A percentile compares a stretch with the other conserved stretches of the same genome.
phyloP scores from a whole-genome alignment of 2,113 vertebrate species.

The Callopanchax toddi region DNA sequence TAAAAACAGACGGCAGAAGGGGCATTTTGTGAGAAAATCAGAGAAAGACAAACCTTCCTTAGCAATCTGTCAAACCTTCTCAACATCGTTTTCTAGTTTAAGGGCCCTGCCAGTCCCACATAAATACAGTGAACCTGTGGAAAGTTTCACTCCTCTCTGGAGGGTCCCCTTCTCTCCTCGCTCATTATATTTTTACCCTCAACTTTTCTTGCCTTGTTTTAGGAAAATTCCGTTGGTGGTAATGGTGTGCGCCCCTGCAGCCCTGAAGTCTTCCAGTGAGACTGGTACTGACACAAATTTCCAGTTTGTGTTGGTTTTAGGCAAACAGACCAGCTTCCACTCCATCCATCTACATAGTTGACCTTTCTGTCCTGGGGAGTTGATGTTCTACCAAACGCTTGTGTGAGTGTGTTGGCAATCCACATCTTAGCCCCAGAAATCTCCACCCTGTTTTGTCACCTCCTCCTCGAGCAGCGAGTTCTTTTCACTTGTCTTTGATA shows the following conservation, averaged over 20 bases:
- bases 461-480: constrained; percentile 16
- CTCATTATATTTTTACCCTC: constrained; percentile 70
- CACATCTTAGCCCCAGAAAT: constrained; percentile 30
- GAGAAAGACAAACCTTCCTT: constrained; percentile 38
- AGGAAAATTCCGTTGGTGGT: constrained; percentile 74
- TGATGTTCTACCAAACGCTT: constrained; percentile 33
- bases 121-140: constrained; percentile 72
- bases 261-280: constrained; percentile 63
- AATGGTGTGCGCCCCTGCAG: constrained; percentile 56
- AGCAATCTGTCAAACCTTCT: constrained; percentile 50
- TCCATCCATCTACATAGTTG: constrained; percentile 70
- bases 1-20: constrained; percentile 13
- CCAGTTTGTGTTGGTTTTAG: constrained; percentile 75
- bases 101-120: constrained; percentile 65
- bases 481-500: constrained; percentile 53
- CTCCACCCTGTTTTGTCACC: constrained; percentile 1
- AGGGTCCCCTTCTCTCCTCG: constrained; percentile 67
- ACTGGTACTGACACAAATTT: constrained; percentile 67
- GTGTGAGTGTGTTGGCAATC: constrained; percentile 6
- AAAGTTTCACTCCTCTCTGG: constrained; percentile 76
- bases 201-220: constrained; percentile 73
- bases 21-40: constrained; percentile 1
- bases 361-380: constrained; percentile 46
- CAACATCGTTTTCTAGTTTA: constrained; percentile 58
- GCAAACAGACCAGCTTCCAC: constrained; percentile 74